These are phyloP conservation scores for Nemurella pictetii DNA, from an alignment of 2,888 invertebrate species.

Conservation along the genomic window DNA sequence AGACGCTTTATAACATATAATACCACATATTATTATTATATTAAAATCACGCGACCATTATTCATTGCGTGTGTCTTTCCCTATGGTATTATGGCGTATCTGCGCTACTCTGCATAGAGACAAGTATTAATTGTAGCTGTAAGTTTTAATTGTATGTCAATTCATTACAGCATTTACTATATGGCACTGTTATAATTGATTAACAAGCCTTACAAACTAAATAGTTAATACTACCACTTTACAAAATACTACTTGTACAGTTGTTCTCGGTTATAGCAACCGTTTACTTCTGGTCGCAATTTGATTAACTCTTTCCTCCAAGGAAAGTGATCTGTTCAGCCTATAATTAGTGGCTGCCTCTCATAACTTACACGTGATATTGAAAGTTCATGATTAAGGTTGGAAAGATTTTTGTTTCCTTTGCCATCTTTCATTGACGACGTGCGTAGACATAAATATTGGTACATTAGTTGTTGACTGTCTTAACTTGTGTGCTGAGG, in stretches of 20 bases:
- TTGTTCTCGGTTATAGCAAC: not conserved
- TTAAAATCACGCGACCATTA: not conserved
- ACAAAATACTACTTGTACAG: not conserved
- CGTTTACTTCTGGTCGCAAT: not conserved
- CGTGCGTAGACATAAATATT: too few species aligned
- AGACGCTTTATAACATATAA: not conserved
- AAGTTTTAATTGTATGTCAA: too few species aligned
- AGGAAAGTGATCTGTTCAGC: not conserved
- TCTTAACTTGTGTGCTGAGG: too few species aligned
- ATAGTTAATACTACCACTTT: not conserved
- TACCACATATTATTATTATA: not conserved
- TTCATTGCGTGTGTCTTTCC: not conserved
- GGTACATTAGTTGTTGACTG: not conserved
- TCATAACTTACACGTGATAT: not conserved
- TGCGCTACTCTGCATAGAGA: not conserved
- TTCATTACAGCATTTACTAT: too few species aligned
- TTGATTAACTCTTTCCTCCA: not conserved
- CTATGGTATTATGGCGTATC: too few species aligned
- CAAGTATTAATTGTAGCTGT: not conserved
- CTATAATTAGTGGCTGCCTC: not conserved
- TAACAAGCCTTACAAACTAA: not conserved
- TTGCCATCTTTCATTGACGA: too few species aligned
- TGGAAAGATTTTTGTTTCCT: not conserved
- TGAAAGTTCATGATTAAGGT: not conserved
- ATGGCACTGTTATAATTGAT: not conserved